Percentiles rank a stretch among this genome's conserved stretches.
Evolutionary conservation across 2,888 invertebrate genomes (phyloP).

Genomic region (Resseliella maxima): DNA sequence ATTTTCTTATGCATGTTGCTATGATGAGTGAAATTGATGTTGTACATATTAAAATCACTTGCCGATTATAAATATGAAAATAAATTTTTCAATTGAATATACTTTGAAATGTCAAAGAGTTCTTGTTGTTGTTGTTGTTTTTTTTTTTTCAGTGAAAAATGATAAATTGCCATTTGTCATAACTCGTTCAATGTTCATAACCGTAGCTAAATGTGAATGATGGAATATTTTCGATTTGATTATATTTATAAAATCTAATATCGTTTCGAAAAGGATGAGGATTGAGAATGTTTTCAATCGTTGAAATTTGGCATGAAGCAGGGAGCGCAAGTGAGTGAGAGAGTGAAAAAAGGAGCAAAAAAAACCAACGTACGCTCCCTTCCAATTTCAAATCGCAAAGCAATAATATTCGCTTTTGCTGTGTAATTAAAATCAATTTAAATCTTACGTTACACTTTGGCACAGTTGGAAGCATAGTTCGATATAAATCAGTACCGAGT

Average conservation of each 20-base stretch:
- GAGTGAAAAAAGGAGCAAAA: not conserved
- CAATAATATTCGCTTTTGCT: slow-evolving; percentile 53
- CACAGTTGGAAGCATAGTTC: slow-evolving; percentile 43
- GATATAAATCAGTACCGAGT: not conserved
- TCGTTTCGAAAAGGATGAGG: not conserved
- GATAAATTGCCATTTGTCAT: slow-evolving; percentile 46
- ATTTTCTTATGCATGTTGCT: too few species aligned
- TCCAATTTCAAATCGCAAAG: not conserved
- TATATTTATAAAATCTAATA: slow-evolving; percentile 56
- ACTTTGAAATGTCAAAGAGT: slow-evolving; percentile 8
- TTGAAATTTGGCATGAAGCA: not conserved
- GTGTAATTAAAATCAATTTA: slow-evolving; percentile 57
- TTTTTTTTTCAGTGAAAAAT: not conserved
- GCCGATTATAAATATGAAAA: not conserved
- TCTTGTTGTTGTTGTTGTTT: too few species aligned
- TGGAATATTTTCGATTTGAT: slow-evolving; percentile 40
- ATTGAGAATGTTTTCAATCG: not conserved
- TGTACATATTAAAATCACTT: slow-evolving; percentile 19
- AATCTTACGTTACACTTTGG: slow-evolving; percentile 55
- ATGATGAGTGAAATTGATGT: not conserved
- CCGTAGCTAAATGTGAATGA: not conserved
- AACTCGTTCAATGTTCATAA: not conserved
- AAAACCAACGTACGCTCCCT: not conserved
- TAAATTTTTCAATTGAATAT: slow-evolving; percentile 15
- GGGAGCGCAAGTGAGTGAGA: too few species aligned